A percentile compares a stretch with the other conserved stretches of the same genome.
These are phyloP conservation scores for Podarcis lilfordi DNA, from an alignment of 2,797 vertebrate species.

Conservation along the genomic window DNA sequence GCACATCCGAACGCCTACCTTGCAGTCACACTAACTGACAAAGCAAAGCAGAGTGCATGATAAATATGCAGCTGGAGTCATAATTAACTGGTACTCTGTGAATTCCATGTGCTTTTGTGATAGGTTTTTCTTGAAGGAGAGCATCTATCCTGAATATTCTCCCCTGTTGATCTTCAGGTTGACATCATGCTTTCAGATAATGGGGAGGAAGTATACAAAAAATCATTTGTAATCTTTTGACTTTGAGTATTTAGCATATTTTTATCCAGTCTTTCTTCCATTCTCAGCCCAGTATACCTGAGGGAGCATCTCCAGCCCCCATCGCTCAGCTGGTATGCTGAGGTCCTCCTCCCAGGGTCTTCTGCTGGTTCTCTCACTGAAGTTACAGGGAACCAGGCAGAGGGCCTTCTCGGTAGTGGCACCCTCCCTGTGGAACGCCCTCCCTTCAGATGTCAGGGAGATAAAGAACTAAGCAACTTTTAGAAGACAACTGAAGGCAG, in stretches of 20 bases:
- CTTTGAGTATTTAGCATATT: not conserved
- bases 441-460: too few relatives aligned
- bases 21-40: conserved; percentile 67
- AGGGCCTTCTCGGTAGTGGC: too few relatives aligned
- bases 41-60: conserved; percentile 64
- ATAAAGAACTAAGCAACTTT: too few relatives aligned
- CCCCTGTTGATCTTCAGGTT: not conserved
- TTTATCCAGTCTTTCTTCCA: not conserved
- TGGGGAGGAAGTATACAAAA: not conserved
- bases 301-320: too few relatives aligned
- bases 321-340: too few relatives aligned
- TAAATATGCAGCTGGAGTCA: conserved; percentile 58
- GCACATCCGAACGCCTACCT: conserved; percentile 38
- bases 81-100: conserved; percentile 53
- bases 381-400: too few relatives aligned
- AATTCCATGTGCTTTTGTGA: not conserved
- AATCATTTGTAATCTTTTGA: not conserved
- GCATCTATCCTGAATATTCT: not conserved
- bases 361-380: too few relatives aligned
- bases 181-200: not conserved
- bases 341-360: too few relatives aligned
- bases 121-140: not conserved
- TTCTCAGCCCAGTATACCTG: too few relatives aligned
- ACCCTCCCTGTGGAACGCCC: too few relatives aligned
- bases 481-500: too few relatives aligned